These are phyloP conservation scores for Leptinotarsa peninsularis DNA, from an alignment of 2,888 invertebrate genomes.

Conservation along the genomic window DNA sequence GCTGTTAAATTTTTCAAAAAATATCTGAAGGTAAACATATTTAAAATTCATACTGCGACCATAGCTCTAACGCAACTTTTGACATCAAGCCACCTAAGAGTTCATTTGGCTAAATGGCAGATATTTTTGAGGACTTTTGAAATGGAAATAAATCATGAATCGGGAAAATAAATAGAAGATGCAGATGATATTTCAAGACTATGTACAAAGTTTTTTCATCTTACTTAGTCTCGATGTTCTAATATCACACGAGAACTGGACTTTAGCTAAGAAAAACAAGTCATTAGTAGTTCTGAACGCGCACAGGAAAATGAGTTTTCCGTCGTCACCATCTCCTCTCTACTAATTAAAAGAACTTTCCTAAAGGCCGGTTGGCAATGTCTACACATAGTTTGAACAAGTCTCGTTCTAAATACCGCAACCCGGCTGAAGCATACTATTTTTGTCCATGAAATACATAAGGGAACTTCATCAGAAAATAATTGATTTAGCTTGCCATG, in stretches of 20 bases:
- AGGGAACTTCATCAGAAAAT: slow-evolving; percentile 20
- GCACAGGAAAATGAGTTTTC: not conserved
- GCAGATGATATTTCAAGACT: no score
- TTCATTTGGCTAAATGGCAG: no score
- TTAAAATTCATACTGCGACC: no score
- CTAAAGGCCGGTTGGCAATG: slow-evolving; percentile 40
- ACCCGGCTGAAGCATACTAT: slow-evolving; percentile 48
- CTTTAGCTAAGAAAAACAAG: slow-evolving; percentile 5
- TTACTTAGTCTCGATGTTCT: no score
- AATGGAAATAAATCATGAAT: no score
- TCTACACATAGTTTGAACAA: slow-evolving; percentile 47
- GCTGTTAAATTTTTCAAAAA: no score
- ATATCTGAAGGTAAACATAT: no score
- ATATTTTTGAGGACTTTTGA: no score
- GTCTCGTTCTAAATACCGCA: slow-evolving; percentile 40
- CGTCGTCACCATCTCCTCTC: slow-evolving; percentile 27
- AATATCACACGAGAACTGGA: not conserved
- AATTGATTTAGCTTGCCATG: slow-evolving; percentile 19
- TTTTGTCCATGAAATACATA: slow-evolving; percentile 42
- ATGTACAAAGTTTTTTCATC: no score
- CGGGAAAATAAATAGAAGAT: no score
- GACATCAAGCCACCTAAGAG: no score
- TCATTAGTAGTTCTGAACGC: not conserved
- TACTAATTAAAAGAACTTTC: slow-evolving; percentile 48
- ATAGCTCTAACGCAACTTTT: no score